Percentiles rank a stretch among this genome's conserved stretches.
Evolutionary conservation across 1,140 invertebrate genomes (phyloP).

Genomic region (Diorhabda sublineata): DNA sequence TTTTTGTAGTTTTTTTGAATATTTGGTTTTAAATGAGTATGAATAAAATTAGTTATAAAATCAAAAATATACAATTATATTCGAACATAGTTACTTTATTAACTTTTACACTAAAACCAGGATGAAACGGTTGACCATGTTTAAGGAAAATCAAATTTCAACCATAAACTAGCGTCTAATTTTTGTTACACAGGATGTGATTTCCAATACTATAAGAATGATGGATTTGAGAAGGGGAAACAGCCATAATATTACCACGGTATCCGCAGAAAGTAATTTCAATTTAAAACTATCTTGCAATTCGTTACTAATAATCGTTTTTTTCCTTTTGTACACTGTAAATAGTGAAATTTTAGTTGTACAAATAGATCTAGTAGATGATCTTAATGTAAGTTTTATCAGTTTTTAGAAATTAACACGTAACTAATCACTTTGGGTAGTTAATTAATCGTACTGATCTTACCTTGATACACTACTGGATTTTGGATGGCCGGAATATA

Average conservation of each 20-base stretch:
- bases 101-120: not conserved
- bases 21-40: no score
- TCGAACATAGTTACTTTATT: not conserved
- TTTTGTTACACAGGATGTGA: not conserved
- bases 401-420: no score
- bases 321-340: not conserved
- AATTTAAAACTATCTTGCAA: slow-evolving; percentile 2
- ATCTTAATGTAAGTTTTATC: no score
- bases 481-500: no score
- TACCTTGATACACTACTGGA: no score
- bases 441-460: no score
- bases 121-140: not conserved
- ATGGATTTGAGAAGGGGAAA: slow-evolving; percentile 5
- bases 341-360: no score
- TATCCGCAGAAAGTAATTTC: slow-evolving; percentile 12
- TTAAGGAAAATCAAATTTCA: not conserved
- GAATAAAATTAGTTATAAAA: no score
- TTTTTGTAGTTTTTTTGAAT: no score
- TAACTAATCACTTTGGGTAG: no score
- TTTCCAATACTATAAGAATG: not conserved
- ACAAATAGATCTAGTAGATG: no score
- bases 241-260: not conserved
- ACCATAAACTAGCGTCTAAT: not conserved
- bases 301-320: not conserved
- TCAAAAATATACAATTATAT: no score